Base-by-base conservation (phyloP, 2,888 invertebrate species). In the Salticus scenicus region DNA sequence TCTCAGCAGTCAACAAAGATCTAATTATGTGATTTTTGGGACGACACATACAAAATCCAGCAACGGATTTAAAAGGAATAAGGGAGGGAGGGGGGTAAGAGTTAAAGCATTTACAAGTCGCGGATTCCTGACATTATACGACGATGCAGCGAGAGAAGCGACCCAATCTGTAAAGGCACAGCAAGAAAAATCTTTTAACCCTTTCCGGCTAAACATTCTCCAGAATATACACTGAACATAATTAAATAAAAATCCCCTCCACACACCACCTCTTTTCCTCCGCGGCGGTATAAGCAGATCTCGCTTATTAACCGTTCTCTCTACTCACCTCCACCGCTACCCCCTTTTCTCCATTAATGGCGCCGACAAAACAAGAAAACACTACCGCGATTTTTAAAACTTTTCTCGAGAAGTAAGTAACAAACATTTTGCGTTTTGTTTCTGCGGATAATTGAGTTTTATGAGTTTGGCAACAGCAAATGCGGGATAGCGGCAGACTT, bases 241-340 rank as follows among this genome's bases (percentile, higher is more conserved):
- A 84, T 85, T 85, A 79, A 85, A 79, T 79, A 85, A 85, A 85
- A 85, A 79, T 78, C 79, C 72, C 70, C 47, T 67, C 37, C 27
- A n/a, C n/a, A n/a, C n/a, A n/a, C 27, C 7, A 63, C 57, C 70
- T 20, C 66, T 57, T 47, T 41, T 57, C 37, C 37, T 37, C 69
- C 33, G 51, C 24, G 37, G 28, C 69, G 47, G 67, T 69, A 73
- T 71, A 64, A 57, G 64, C 42, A 47, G 66, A 73, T 77, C 64
- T 41, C 73, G 66, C 82, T 76, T 81, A 80, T 80, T 67, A 80
- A 72, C 57, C 24, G 57, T 24, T 57, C 67, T 67, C 67, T 20
- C 33, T 64, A 17, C 20, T 63, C 14, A 57, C 33, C 20, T 41
- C 64, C 30, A 17, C 27, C 37, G 28, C 57, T 10, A 37, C 57